These are phyloP conservation scores for Melanotus villosus DNA, from an alignment of 2,888 invertebrate species.

Conservation along the genomic window DNA sequence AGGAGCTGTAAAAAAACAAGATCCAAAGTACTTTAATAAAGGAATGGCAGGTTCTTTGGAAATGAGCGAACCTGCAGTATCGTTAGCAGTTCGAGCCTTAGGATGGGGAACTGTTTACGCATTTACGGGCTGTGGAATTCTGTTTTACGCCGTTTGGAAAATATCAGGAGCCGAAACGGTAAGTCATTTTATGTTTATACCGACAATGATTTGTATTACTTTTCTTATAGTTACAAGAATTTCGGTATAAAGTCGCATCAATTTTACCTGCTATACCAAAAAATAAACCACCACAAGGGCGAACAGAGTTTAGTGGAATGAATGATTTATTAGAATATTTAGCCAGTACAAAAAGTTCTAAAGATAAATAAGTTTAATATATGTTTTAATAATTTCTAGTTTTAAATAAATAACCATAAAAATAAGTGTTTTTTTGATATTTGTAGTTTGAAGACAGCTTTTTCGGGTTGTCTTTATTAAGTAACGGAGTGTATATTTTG, in stretches of 20 bases:
- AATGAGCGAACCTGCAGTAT: constrained; percentile 82
- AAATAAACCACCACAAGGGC: constrained; percentile 83
- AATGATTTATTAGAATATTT: constrained; percentile 89
- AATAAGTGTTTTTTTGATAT: not conserved
- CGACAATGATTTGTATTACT: not conserved
- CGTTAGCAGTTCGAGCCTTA: constrained; percentile 86
- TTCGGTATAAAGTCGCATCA: constrained; percentile 84
- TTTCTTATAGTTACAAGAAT: constrained; percentile 80
- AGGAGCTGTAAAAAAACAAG: constrained; percentile 83
- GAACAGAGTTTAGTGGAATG: constrained; percentile 89
- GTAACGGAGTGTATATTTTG: no score
- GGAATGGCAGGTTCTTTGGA: constrained; percentile 75
- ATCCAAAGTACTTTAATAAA: constrained; percentile 84
- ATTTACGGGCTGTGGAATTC: constrained; percentile 83
- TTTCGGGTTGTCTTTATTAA: no score
- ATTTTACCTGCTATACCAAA: constrained; percentile 83
- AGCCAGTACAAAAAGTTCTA: constrained; percentile 30
- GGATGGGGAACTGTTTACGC: constrained; percentile 92
- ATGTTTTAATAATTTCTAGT: not conserved
- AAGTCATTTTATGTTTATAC: constrained; percentile 63
- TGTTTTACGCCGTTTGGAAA: constrained; percentile 91
- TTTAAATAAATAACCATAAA: not conserved
- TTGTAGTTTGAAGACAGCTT: no score
- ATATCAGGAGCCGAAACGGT: constrained; percentile 89
- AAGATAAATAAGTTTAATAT: constrained; percentile 23